These are phyloP conservation scores for Antennarius maculatus DNA, from an alignment of 2,797 vertebrate genomes.

Conservation along the genomic window DNA sequence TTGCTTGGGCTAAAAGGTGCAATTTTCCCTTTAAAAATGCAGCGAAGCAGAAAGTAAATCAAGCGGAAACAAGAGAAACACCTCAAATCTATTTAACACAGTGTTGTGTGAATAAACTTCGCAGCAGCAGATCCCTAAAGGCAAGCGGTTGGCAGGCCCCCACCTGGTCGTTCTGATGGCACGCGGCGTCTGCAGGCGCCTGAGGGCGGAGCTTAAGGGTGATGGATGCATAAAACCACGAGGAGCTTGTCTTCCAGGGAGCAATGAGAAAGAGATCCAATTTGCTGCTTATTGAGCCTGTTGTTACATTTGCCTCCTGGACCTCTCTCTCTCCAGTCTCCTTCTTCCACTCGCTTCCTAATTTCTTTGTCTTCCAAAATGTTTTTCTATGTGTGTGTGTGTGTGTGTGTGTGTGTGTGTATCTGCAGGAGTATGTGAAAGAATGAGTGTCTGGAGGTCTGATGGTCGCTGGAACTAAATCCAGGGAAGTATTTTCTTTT, in stretches of 20 bases:
- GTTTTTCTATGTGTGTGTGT: constrained; percentile 21
- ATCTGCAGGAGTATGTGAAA: too few species aligned
- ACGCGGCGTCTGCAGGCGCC: constrained; percentile 20
- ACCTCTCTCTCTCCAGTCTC: constrained; percentile 36
- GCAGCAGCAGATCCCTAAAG: constrained; percentile 24
- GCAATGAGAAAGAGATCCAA: constrained; percentile 54
- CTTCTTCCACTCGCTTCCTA: constrained; percentile 11
- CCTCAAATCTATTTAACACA: background rate
- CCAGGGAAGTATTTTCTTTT: too few species aligned
- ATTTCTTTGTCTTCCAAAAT: constrained; percentile 42
- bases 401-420: constrained; percentile 13
- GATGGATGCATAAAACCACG: constrained; percentile 54
- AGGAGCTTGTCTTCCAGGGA: constrained; percentile 42
- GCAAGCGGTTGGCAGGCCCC: constrained; percentile 16
- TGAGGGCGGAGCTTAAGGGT: constrained; percentile 27
- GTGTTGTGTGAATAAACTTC: constrained; percentile 7
- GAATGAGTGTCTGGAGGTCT: background rate
- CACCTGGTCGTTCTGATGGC: constrained; percentile 25
- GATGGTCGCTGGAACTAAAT: background rate
- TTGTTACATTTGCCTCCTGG: constrained; percentile 54
- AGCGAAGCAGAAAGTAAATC: background rate
- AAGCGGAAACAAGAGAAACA: background rate
- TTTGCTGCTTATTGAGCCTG: constrained; percentile 63
- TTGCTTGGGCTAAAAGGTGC: too few species aligned
- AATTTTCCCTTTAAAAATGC: background rate